These are phyloP conservation scores for Oryzias woworae DNA, from an alignment of 2,113 vertebrate species.

Conservation along the genomic window DNA sequence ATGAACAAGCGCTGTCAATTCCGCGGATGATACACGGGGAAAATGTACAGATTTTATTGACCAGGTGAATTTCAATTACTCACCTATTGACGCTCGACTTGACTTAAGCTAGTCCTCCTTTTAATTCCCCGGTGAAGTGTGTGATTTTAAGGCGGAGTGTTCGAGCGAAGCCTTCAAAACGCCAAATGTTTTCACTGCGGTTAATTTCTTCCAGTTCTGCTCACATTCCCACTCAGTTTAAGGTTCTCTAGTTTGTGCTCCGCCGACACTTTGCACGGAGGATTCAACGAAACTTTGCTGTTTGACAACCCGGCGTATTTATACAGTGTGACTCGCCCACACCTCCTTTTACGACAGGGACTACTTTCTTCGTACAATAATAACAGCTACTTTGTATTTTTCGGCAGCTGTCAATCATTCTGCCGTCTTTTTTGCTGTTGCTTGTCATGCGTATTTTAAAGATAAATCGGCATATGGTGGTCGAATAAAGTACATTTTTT, in stretches of 20 bases:
- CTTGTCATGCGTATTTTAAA: no score
- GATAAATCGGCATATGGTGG: no score
- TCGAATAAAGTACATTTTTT: no score
- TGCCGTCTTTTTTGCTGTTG: no score
- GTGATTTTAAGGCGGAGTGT: constrained; percentile 10
- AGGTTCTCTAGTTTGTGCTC: constrained; percentile 9
- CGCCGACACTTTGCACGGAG: constrained; percentile 52
- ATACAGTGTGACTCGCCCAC: constrained; percentile 75
- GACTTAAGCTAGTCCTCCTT: constrained; percentile 27
- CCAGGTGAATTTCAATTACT: constrained; percentile 22
- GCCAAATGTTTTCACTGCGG: neutral
- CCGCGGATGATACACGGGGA: neutral
- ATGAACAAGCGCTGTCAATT: neutral
- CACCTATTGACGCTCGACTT: constrained; percentile 57
- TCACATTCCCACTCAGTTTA: neutral
- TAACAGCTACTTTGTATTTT: no score
- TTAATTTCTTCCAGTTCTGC: neutral
- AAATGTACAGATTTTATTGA: neutral
- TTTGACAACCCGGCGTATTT: constrained; percentile 80
- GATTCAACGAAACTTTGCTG: constrained; percentile 74
- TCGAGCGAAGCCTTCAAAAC: constrained; percentile 3
- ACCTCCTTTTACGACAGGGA: constrained; percentile 70
- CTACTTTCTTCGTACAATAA: constrained; percentile 67
- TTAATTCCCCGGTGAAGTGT: constrained; percentile 26
- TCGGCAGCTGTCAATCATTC: no score